phyloP scores from a whole-genome alignment of 2,888 invertebrate species.

The Clunio marinus region DNA sequence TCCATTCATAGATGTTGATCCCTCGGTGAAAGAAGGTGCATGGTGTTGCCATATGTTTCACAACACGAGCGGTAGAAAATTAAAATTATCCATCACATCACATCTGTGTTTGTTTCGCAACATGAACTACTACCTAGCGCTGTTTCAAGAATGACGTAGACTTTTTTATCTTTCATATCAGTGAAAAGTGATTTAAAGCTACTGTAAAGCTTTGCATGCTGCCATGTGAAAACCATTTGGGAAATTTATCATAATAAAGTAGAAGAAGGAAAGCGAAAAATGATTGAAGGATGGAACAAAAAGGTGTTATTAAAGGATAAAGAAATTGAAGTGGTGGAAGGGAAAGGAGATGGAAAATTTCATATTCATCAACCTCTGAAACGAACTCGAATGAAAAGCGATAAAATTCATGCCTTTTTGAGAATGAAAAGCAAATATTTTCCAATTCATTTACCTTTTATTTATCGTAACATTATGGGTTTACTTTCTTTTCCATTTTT shows the following conservation, averaged over 20 bases:
- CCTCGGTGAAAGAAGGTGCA: slow-evolving; percentile 13
- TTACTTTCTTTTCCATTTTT: neutral
- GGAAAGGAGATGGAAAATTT: neutral
- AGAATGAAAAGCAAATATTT: slow-evolving; percentile 28
- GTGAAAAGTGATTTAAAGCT: neutral
- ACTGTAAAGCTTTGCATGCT: neutral
- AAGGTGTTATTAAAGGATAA: slow-evolving; percentile 39
- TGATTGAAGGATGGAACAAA: slow-evolving; percentile 38
- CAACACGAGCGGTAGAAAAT: neutral
- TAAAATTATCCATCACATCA: slow-evolving; percentile 18
- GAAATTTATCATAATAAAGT: slow-evolving; percentile 36
- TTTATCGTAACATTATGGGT: slow-evolving; percentile 23
- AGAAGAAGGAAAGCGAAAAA: too few species aligned
- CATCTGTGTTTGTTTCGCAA: neutral
- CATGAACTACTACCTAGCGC: too few species aligned
- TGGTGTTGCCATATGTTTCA: slow-evolving; percentile 7
- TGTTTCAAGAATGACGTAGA: slow-evolving; percentile 6
- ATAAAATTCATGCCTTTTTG: slow-evolving; percentile 13
- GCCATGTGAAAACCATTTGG: slow-evolving; percentile 32
- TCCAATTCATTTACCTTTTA: slow-evolving; percentile 38
- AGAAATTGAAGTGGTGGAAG: neutral
- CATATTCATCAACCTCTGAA: slow-evolving; percentile 20
- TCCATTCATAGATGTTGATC: neutral
- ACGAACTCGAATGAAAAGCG: slow-evolving; percentile 20
- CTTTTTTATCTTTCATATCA: neutral